Conservation (phyloP, 2,113 vertebrate species). For the Podarcis muralis region DNA sequence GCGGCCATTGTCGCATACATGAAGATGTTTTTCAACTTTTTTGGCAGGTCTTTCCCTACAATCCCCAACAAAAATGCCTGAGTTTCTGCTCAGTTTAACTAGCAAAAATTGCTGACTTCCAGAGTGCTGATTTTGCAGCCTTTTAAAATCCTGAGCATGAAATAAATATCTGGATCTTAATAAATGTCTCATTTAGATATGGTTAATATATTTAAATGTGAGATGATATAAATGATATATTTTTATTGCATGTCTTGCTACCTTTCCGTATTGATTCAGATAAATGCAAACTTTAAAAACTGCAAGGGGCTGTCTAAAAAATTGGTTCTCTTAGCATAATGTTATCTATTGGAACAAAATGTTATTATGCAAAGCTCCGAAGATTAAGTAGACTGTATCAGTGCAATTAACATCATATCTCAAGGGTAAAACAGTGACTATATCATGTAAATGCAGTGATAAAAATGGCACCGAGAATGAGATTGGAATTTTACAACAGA, state of each 20-base stretch:
- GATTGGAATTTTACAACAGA: slow-evolving; percentile 55
- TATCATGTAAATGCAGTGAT: slow-evolving; percentile 61
- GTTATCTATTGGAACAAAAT: slow-evolving; percentile 56
- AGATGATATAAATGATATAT: slow-evolving; percentile 68
- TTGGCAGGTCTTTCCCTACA: too few relatives aligned
- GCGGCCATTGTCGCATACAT: too few relatives aligned
- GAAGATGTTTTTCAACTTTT: too few relatives aligned
- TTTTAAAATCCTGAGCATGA: slow-evolving; percentile 75
- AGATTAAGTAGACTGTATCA: slow-evolving; percentile 61
- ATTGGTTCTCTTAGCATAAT: slow-evolving; percentile 37
- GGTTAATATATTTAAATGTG: slow-evolving; percentile 77
- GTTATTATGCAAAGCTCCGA: slow-evolving; percentile 57
- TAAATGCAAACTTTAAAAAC: slow-evolving; percentile 64
- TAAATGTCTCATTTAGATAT: slow-evolving; percentile 75
- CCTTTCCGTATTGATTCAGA: slow-evolving; percentile 61
- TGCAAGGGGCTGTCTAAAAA: slow-evolving; percentile 49
- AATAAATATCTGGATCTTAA: slow-evolving; percentile 79
- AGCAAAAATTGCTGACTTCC: slow-evolving; percentile 78
- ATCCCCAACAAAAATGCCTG: too few relatives aligned
- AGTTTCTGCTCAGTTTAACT: slow-evolving; percentile 77
- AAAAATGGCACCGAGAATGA: slow-evolving; percentile 62
- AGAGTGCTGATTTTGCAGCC: slow-evolving; percentile 78
- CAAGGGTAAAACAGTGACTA: slow-evolving; percentile 48
- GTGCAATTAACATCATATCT: slow-evolving; percentile 64
- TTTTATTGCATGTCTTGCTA: slow-evolving; percentile 69